Base-by-base conservation (phyloP, 2,797 vertebrate species). In the Eleutherodactylus coqui region DNA sequence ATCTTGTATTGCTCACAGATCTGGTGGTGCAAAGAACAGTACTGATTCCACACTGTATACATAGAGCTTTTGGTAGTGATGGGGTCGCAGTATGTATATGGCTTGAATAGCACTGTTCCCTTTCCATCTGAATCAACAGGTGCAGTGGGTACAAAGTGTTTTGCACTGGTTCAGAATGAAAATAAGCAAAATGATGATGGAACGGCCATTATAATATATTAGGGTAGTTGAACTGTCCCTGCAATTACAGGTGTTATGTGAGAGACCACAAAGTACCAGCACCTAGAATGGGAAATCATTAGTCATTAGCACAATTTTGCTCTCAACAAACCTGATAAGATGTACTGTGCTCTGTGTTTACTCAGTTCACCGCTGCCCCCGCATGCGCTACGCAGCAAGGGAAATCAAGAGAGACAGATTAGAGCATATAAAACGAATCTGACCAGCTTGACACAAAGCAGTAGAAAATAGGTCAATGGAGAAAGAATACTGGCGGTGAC, bases 291-390 rank as follows among this genome's bases (percentile, higher is more conserved):
- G 64, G 84, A 85, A 85, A 64, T 79, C 76, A 79, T 79, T 85
- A 79, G 49, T 47, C 32, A n/a, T n/a, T 29, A 45, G 43, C 43
- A 76, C 82, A 41, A 76, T 38, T 58, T 55, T 84, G 73, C 76
- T 64, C 82, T 38, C 55, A 43, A 27, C 84, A 79, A 60, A 79
- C 64, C 76, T 69, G 84, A 79, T 79, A 85, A 85, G 64, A 72
- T 85, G 76, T 85, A 32, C 75, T 32, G 29, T 29, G 62, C 47
- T 17, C 34, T 36, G 76, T 79, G 76, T 79, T 79, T 79, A 34
- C 47, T 70, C 83, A 79, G 76, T 49, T 72, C 21, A 32, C 75
- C n/a, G 47, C 60, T 85, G 60, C 62, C 75, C 75, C 83, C 62
- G n/a, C 75, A 70, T 3, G 21, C 19, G n/a, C 70, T 75, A 38